These are phyloP conservation scores for Drosophila setifemur DNA, from an alignment of 1,140 invertebrate species.

Conservation along the genomic window DNA sequence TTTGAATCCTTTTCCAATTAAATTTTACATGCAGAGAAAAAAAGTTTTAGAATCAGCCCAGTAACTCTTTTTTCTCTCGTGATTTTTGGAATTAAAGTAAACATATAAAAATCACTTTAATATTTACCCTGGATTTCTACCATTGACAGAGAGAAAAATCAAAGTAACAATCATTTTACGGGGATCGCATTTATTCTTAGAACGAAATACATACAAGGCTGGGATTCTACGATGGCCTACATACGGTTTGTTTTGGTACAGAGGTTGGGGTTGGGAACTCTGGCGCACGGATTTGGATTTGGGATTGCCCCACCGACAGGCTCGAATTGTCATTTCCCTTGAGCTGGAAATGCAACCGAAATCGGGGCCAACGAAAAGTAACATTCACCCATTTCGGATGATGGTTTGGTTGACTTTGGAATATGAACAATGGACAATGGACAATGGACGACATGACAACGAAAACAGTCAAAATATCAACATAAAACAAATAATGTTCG, in stretches of 20 bases:
- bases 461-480: conserved; percentile 57
- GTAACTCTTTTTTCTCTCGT: conserved; percentile 52
- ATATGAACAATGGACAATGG: background rate
- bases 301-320: conserved; percentile 10
- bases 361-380: conserved; percentile 13
- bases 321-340: conserved; percentile 64
- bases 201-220: conserved; percentile 18
- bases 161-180: conserved; percentile 22
- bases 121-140: conserved; percentile 18
- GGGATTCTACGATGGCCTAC: conserved; percentile 4
- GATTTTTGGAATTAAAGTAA: conserved; percentile 72
- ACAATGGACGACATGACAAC: conserved; percentile 35
- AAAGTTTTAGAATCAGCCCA: conserved; percentile 55
- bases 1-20: conserved; percentile 13
- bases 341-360: conserved; percentile 64
- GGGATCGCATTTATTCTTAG: conserved; percentile 20
- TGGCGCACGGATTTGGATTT: conserved; percentile 14
- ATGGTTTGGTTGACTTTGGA: background rate
- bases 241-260: background rate
- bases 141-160: conserved; percentile 14
- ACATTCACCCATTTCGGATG: too few species aligned
- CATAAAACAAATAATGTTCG: conserved; percentile 55
- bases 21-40: conserved; percentile 35
- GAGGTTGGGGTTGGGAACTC: background rate
- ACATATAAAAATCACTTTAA: conserved; percentile 39